phyloP scores from a whole-genome alignment of 1,140 invertebrate species.

The Drosophila suzukii region DNA sequence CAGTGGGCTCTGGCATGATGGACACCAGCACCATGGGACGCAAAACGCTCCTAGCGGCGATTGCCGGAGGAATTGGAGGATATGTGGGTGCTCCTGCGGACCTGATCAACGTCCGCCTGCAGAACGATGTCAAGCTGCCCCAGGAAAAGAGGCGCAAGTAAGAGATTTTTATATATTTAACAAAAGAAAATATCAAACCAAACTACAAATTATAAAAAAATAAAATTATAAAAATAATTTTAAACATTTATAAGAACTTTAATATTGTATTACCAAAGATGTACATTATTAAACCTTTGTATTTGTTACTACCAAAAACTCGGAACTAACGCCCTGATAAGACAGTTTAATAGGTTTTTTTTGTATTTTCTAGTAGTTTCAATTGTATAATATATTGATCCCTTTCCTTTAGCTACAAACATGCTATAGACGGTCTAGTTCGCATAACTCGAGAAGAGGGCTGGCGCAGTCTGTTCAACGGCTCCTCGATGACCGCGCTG shows the following conservation, averaged over 20 bases:
- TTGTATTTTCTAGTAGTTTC: no score
- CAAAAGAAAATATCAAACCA: no score
- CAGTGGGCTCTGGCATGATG: constrained; percentile 25
- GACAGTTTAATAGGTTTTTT: no score
- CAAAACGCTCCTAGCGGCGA: constrained; percentile 35
- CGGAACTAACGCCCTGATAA: no score
- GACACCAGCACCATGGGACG: constrained; percentile 48
- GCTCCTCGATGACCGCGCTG: constrained; percentile 94
- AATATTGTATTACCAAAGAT: no score
- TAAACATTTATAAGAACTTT: no score
- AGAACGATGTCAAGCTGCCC: constrained; percentile 63
- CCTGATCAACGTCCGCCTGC: constrained; percentile 63
- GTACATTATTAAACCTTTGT: no score
- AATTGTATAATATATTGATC: no score
- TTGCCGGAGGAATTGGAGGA: constrained; percentile 39
- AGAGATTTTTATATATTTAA: constrained; percentile 84
- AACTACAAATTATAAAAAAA: no score
- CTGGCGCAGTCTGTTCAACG: constrained; percentile 90
- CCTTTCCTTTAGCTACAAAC: constrained; percentile 91
- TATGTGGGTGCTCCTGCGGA: constrained; percentile 60
- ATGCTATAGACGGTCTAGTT: constrained; percentile 96
- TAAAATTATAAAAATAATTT: no score
- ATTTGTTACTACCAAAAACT: no score
- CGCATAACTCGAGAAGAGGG: constrained; percentile 94
- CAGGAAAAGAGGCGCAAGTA: constrained; percentile 85